These are phyloP conservation scores for Pterobdella sp. DNA, from an alignment of 2,888 invertebrate species.

Conservation along the genomic window DNA sequence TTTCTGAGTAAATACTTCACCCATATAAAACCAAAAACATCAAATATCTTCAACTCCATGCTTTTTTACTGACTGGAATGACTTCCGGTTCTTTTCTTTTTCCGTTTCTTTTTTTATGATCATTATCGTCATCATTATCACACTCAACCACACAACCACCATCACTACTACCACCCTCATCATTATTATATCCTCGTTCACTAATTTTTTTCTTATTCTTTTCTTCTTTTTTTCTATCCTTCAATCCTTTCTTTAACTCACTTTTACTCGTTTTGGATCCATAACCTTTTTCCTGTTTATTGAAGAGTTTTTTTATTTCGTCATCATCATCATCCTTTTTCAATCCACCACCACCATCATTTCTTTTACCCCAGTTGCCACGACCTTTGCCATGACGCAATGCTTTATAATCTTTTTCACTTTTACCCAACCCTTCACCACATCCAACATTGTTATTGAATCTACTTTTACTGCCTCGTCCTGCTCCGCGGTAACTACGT, in stretches of 20 bases:
- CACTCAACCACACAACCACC: background rate
- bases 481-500: background rate
- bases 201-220: background rate
- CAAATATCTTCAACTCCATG: background rate
- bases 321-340: conserved; percentile 1
- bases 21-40: too few species aligned
- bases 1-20: too few species aligned
- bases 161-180: background rate
- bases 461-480: background rate
- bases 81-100: background rate
- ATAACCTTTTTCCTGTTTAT: background rate
- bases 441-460: background rate
- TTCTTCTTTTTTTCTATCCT: background rate
- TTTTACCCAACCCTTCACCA: too few species aligned
- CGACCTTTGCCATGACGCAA: background rate
- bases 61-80: background rate
- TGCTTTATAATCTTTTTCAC: background rate
- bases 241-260: background rate
- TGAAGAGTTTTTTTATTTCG: background rate
- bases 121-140: background rate
- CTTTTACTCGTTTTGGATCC: background rate
- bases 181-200: background rate
- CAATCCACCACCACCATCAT: background rate
- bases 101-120: background rate
- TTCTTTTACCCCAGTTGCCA: background rate